These are phyloP conservation scores for Candidula unifasciata DNA, from an alignment of 2,888 invertebrate species.

Conservation along the genomic window DNA sequence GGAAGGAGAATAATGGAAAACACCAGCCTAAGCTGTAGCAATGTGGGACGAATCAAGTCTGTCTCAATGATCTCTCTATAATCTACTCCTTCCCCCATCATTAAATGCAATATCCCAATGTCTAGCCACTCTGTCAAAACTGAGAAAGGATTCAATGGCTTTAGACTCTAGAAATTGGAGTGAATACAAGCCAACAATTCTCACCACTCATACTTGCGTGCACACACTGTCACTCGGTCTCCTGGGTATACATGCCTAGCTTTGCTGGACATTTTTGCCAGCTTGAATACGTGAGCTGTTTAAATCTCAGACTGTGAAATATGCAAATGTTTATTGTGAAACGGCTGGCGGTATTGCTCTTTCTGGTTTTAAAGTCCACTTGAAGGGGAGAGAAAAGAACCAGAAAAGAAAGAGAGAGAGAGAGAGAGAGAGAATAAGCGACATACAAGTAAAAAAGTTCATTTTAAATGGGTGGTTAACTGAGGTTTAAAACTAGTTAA, in stretches of 20 bases:
- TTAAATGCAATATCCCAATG: slow-evolving; percentile 32
- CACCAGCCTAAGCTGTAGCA: too few relatives aligned
- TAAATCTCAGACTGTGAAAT: slow-evolving; percentile 13
- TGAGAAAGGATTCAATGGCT: neutral
- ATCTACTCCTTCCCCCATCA: neutral
- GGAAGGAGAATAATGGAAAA: too few relatives aligned
- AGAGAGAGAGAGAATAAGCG: too few relatives aligned
- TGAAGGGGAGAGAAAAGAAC: too few relatives aligned
- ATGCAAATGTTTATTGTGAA: slow-evolving; percentile 1
- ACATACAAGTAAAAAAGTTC: too few relatives aligned
- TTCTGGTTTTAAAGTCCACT: neutral
- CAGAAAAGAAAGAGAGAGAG: too few relatives aligned
- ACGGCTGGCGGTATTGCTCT: neutral
- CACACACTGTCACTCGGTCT: neutral
- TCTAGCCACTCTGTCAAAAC: neutral
- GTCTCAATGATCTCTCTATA: neutral
- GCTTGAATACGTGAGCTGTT: slow-evolving; percentile 6
- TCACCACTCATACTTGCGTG: neutral
- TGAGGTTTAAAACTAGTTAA: too few relatives aligned
- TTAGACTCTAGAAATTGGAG: neutral
- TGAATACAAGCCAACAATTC: neutral
- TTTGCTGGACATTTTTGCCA: neutral
- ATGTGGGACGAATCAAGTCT: neutral
- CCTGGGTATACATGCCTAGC: neutral
- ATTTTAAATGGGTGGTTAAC: too few relatives aligned